Evolutionary conservation across 2,888 invertebrate species (phyloP).

Genomic region (Imbricaverruca yamaguchii): DNA sequence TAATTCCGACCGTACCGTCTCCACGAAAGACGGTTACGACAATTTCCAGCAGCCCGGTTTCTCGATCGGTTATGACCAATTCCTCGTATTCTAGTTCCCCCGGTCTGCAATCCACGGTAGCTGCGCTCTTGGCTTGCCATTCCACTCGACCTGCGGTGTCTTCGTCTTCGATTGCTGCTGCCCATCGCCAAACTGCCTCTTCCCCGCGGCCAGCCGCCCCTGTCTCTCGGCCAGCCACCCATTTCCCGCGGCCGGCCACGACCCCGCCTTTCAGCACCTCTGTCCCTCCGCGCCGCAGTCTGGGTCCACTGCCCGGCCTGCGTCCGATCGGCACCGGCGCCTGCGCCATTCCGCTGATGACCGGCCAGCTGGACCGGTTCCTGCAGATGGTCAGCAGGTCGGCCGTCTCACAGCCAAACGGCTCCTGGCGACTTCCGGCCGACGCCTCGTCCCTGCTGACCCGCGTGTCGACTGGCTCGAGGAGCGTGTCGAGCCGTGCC

Average conservation of each 20-base stretch:
- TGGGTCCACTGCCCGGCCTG: conserved; percentile 8
- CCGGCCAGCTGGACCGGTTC: conserved; percentile 15
- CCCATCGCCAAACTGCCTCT: no score
- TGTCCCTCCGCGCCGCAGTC: not conserved
- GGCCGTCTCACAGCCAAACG: conserved; percentile 15
- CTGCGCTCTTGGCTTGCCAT: no score
- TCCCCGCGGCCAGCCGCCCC: no score
- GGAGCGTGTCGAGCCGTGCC: not conserved
- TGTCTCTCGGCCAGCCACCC: not conserved
- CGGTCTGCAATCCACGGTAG: no score
- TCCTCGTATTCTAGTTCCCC: no score
- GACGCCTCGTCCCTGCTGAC: conserved; percentile 2
- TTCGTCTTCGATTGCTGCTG: no score
- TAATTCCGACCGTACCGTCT: no score
- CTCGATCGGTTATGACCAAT: no score
- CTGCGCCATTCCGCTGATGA: conserved; percentile 15
- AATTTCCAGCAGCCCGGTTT: no score
- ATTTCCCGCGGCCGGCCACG: not conserved
- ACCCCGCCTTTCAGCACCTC: not conserved
- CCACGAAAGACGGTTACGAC: no score
- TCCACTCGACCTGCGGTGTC: no score
- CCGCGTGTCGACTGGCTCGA: not conserved
- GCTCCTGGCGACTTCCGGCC: conserved; percentile 10
- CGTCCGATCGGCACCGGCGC: conserved; percentile 2
- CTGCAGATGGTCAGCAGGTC: conserved; percentile 14